Percentiles rank a stretch among this genome's conserved stretches.
phyloP scores from a whole-genome alignment of 2,888 invertebrate genomes.

The Eudemis profundana region DNA sequence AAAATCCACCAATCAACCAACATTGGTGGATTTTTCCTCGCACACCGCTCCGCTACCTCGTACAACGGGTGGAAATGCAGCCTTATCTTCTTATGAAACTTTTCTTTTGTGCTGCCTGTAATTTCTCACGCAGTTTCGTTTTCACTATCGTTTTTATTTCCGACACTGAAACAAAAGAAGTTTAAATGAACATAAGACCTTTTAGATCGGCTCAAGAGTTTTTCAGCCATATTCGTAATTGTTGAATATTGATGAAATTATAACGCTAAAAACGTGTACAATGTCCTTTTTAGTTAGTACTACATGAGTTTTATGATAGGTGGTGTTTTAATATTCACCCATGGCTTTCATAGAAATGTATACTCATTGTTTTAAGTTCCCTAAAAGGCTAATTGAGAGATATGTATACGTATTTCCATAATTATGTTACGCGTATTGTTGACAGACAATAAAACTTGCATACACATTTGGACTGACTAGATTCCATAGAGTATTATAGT shows the following conservation, averaged over 20 bases:
- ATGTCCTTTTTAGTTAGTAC: not conserved
- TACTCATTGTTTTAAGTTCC: not conserved
- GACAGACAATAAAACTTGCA: constrained; percentile 20
- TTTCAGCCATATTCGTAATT: not conserved
- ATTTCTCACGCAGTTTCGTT: not conserved
- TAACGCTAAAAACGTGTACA: not conserved
- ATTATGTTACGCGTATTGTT: constrained; percentile 5
- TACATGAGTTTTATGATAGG: not conserved
- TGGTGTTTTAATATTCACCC: constrained; percentile 3
- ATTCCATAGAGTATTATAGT: constrained; percentile 1
- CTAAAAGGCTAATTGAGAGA: constrained; percentile 11
- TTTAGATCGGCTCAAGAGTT: not conserved
- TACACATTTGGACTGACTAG: constrained; percentile 12
- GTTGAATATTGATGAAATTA: constrained; percentile 17
- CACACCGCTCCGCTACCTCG: no score
- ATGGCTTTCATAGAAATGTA: not conserved
- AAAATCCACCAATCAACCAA: no score
- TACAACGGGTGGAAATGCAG: no score
- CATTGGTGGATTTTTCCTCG: no score
- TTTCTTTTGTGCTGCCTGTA: not conserved
- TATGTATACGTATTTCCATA: constrained; percentile 13
- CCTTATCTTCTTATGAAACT: not conserved
- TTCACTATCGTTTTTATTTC: not conserved
- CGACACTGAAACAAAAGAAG: not conserved
- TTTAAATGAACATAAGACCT: not conserved